Percentiles rank a stretch among this genome's conserved stretches.
Evolutionary conservation across 2,888 invertebrate genomes (phyloP).

Genomic region (Hololepta plana): DNA sequence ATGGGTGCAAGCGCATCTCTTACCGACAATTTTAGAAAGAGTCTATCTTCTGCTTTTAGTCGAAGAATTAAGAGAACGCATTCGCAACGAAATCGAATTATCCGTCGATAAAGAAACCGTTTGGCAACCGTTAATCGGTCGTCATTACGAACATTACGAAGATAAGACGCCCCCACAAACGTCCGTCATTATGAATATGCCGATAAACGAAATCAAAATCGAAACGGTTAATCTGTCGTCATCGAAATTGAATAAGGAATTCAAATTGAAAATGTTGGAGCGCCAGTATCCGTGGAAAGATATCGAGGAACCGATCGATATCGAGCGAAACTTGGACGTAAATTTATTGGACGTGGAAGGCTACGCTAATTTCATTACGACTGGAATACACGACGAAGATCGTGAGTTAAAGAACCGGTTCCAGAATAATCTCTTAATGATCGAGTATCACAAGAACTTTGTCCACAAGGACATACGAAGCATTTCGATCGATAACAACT

Average conservation of each 20-base stretch:
- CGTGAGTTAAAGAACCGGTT: slow-evolving; percentile 5
- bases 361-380: slow-evolving; percentile 41
- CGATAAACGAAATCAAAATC: slow-evolving; percentile 6
- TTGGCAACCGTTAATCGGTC: slow-evolving; percentile 4
- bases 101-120: slow-evolving; percentile 13
- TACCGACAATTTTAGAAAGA: slow-evolving; percentile 77
- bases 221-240: slow-evolving; percentile 5
- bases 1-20: slow-evolving; percentile 68
- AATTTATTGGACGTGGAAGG: slow-evolving; percentile 58
- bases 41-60: slow-evolving; percentile 48
- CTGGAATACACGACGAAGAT: slow-evolving; percentile 10
- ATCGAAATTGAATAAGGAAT: slow-evolving; percentile 19
- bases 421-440: slow-evolving; percentile 12
- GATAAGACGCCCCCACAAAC: too few species aligned
- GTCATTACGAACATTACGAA: slow-evolving; percentile 6
- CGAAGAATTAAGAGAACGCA: slow-evolving; percentile 45
- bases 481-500: too few species aligned
- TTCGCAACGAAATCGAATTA: slow-evolving; percentile 29
- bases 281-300: slow-evolving; percentile 28
- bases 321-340: slow-evolving; percentile 41
- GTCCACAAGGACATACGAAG: slow-evolving; percentile 10
- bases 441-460: slow-evolving; percentile 17
- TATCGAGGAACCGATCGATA: slow-evolving; percentile 45
- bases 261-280: slow-evolving; percentile 28
- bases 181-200: too few species aligned